A percentile compares a stretch with the other conserved stretches of the same genome.
These are phyloP conservation scores for Equus quagga DNA, from an alignment of 2,113 vertebrate species.

Conservation along the genomic window DNA sequence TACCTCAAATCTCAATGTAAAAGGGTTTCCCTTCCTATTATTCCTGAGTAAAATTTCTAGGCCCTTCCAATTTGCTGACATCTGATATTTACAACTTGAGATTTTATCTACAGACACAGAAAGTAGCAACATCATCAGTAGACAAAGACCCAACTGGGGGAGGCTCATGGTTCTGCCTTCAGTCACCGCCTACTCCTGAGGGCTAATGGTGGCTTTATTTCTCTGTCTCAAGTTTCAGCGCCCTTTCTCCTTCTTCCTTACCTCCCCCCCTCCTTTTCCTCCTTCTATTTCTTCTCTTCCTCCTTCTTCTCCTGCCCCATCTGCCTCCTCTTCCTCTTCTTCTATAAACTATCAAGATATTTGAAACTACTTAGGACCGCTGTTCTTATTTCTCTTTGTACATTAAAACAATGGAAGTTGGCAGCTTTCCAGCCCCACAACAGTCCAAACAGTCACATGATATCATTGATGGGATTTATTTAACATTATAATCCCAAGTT, in stretches of 20 bases:
- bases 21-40: background rate
- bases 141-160: background rate
- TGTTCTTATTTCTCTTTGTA: background rate
- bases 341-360: background rate
- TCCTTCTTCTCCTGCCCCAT: background rate
- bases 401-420: background rate
- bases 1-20: background rate
- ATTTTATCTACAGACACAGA: constrained; percentile 52
- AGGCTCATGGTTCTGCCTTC: too few species aligned
- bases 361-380: background rate
- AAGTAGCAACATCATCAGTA: background rate
- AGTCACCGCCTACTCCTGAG: background rate
- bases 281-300: background rate
- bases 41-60: background rate
- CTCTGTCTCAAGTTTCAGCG: background rate
- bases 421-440: background rate
- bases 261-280: background rate
- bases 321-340: background rate
- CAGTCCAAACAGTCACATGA: background rate
- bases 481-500: background rate
- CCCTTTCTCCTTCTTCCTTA: background rate
- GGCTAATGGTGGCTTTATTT: background rate
- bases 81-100: constrained; percentile 34
- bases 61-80: background rate
- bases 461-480: background rate